Evolutionary conservation across 2,797 vertebrate genomes (phyloP), one percentile per base, ranked within the genome.

Genomic region (Ceryle rudis): DNA sequence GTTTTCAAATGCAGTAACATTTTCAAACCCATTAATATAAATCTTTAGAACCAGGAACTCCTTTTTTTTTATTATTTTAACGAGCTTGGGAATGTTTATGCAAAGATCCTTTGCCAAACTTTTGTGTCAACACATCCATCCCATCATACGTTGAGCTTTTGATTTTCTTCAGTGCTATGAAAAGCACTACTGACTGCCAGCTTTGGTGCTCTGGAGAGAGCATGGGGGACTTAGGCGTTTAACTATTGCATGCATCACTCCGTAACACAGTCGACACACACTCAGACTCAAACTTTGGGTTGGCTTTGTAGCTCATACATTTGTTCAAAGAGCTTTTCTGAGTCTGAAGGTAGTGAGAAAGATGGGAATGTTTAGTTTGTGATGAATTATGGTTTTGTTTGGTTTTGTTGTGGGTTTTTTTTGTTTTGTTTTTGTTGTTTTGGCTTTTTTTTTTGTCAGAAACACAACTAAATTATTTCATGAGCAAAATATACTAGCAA

Each of bases 251-350:
- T 52, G 26, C 17, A 8, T 52, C 9, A 5, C n/a, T 37, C 14
- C 8, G 3, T 25, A 37, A 44, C 2, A 5, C 10, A 22, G 39
- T 0, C 33, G n/a, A 39, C n/a, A 29, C 33, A 20, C 3, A 2
- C 26, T 44, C 51, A 26, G 17, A 29, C 18, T 64, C 0, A 0
- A 16, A 26, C 10, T 61, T 61, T 54, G 26, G 51, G 44, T 46
- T 15, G 9, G 10, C 20, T 87, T 62, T 1, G 0, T 9, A 58
- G 47, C 19, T 78, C 22, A 14, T 10, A 17, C 4, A 5, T 70
- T 78, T 64, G 70, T 41, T 23, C 15, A 58, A 85, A 88, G 52
- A 39, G 31, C 14, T 65, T 71, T 71, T 79, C 52, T 71, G 58
- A 71, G 33, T 33, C 33, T 85, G 52, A 58, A 67, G 66, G 23